Percentiles rank a stretch among this genome's conserved stretches.
Evolutionary conservation across 2,113 vertebrate species (phyloP).

Genomic region (Accipiter virgatus): DNA sequence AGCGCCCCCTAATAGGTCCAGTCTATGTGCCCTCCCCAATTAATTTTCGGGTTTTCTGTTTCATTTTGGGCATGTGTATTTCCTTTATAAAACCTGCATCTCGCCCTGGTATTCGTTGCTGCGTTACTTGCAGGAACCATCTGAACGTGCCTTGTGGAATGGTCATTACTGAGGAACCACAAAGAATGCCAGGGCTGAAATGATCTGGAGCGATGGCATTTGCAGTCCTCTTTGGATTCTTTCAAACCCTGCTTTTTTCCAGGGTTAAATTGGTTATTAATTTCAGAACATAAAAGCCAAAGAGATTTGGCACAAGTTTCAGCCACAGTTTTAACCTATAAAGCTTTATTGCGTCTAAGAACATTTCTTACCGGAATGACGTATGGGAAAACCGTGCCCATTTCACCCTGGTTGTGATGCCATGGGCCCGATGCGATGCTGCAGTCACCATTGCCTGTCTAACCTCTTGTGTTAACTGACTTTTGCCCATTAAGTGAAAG

Average conservation of each 20-base stretch:
- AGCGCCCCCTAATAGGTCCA: neutral
- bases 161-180: neutral
- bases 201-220: neutral
- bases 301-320: neutral
- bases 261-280: neutral
- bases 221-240: neutral
- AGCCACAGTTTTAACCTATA: neutral
- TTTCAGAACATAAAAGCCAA: neutral
- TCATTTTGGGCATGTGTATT: neutral
- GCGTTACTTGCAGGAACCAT: neutral
- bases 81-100: neutral
- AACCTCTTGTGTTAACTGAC: neutral
- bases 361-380: neutral
- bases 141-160: neutral
- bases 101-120: neutral
- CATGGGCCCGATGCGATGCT: neutral
- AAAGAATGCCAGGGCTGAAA: neutral
- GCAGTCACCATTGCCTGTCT: neutral
- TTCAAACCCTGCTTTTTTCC: neutral
- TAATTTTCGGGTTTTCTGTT: neutral
- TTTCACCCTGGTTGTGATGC: neutral
- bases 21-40: neutral
- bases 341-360: neutral
- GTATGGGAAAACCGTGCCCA: neutral
- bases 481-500: neutral